A percentile compares a stretch with the other conserved stretches of the same genome.
These are phyloP conservation scores for Stegostoma tigrinum DNA, from an alignment of 2,113 vertebrate species.

Conservation along the genomic window DNA sequence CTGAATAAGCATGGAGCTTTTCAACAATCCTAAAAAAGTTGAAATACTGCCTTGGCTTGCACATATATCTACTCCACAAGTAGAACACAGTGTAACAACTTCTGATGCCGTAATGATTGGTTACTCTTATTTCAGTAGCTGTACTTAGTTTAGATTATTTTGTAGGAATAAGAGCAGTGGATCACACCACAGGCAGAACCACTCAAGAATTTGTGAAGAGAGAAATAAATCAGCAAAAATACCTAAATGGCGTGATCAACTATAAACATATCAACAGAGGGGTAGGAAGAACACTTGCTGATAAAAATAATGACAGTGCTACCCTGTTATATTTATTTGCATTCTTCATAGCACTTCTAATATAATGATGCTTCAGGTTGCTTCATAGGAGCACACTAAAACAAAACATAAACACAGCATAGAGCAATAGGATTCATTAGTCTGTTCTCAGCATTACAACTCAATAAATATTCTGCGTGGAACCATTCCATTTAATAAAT, in stretches of 20 bases:
- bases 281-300: not conserved
- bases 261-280: not conserved
- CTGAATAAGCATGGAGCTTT: not conserved
- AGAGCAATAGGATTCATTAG: not conserved
- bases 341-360: not conserved
- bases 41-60: not conserved
- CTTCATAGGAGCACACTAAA: not conserved
- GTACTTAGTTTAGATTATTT: not conserved
- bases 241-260: not conserved
- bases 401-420: not conserved
- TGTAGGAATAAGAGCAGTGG: not conserved
- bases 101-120: not conserved
- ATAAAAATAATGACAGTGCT: not conserved
- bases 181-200: not conserved
- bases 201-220: not conserved
- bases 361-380: not conserved
- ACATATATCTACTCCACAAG: not conserved
- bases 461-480: not conserved
- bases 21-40: not conserved
- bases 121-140: not conserved
- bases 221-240: not conserved
- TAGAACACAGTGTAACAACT: not conserved
- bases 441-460: not conserved
- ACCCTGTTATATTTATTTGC: not conserved
- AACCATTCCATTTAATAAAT: not conserved